Base-by-base conservation (phyloP, 2,888 invertebrate genomes). In the Netelia melanura region DNA sequence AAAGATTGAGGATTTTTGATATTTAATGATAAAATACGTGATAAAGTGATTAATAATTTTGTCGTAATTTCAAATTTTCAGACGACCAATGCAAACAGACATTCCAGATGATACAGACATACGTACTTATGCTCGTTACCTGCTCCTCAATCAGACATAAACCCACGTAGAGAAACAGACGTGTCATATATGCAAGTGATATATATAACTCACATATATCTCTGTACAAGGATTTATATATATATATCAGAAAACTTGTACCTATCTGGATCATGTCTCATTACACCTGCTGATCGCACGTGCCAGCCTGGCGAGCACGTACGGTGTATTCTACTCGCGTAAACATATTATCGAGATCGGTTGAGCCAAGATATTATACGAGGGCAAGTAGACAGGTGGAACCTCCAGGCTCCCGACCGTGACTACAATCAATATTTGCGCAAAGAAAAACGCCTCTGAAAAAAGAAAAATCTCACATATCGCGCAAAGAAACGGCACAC, bases 301-400 rank as follows among this genome's bases (percentile, higher is more conserved):
- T 72, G 68, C 72, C 77, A 67, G 72, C 77, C 25, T 77, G 48
- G 68, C 62, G 38, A 68, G 81, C 84, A 84, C 84, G 84, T 84
- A 81, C 75, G 52, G 58, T 58, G 30, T 76, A 67, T 72, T 65
- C 52, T 52, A 76, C 71, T 80, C 48, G 67, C 67, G 84, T 76
- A 84, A 76, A 76, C 80, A 84, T 80, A 80, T 76, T 80, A 77
- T 71, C 67, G 71, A 62, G 61, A 77, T 58, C n/a, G 21, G 61
- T 61, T 61, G 21, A 48, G 44, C 25, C 54, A 62, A 78, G 72
- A 75, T 74, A 79, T 67, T 11, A 68, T 62, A 48, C 48, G 70
- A 1, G 43, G 21, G 54, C 1, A 17, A 14, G n/a, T 30, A 38
- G 30, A 9, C 68, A n/a, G 52, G 52, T 74, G 25, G 48, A 64